Conservation (phyloP, 2,888 invertebrate species). For the Nomada fabriciana region DNA sequence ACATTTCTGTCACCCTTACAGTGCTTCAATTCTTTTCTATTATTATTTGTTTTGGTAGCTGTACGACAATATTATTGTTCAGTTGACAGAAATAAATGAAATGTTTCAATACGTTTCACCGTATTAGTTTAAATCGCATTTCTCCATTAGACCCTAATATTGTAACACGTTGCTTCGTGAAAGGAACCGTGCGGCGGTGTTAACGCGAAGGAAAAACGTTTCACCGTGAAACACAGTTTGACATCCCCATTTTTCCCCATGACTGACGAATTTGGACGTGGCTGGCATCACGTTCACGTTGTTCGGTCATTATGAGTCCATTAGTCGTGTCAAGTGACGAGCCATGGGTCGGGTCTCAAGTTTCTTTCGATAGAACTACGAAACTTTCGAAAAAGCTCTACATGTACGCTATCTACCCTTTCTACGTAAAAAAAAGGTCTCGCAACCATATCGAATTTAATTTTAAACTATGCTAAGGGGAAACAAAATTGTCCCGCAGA, state of each 20-base stretch:
- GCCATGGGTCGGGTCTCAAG: slow-evolving; percentile 46
- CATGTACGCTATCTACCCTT: too few species aligned
- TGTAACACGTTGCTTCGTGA: not conserved
- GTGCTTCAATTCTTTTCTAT: too few species aligned
- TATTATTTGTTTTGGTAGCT: too few species aligned
- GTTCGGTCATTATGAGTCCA: slow-evolving; percentile 75
- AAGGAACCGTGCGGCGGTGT: not conserved
- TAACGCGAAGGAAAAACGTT: not conserved
- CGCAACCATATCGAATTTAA: too few species aligned
- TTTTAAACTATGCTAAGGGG: too few species aligned
- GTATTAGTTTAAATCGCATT: not conserved
- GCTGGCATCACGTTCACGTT: slow-evolving; percentile 53
- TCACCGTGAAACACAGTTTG: not conserved
- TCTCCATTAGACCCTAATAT: not conserved
- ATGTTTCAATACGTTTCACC: too few species aligned
- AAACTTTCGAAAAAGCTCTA: not conserved
- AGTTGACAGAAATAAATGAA: too few species aligned
- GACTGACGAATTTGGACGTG: slow-evolving; percentile 33
- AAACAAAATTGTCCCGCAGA: too few species aligned
- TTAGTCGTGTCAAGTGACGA: slow-evolving; percentile 73
- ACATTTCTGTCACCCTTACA: too few species aligned
- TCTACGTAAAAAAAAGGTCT: too few species aligned
- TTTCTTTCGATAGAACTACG: slow-evolving; percentile 47
- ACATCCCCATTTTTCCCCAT: slow-evolving; percentile 28
- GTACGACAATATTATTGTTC: too few species aligned